Base-by-base conservation (phyloP, 1,140 invertebrate species). In the Eurytemora carolleeae region DNA sequence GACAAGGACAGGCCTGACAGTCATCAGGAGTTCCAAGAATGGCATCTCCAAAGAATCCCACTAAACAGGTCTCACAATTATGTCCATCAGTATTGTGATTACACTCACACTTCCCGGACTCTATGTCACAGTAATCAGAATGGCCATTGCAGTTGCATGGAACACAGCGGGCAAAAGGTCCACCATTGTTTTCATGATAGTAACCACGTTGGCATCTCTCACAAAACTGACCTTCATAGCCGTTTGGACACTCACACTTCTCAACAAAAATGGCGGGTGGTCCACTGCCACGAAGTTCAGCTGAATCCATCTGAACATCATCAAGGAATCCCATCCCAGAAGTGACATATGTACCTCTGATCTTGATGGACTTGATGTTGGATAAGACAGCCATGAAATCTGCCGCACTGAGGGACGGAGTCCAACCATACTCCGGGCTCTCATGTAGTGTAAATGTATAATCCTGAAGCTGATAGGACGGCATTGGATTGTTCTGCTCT, bases 91-190 rank as follows among this genome's bases (percentile, higher is more conserved):
- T 98, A 69, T 98, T 94, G 72, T 98, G 84, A 66, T 92, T 81
- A 71, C 96, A 98, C 68, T 94, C 94, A 76, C 94, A 98, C 63
- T 85, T 80, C 84, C 86, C 92, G 55, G 88, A 88, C 68, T 94
- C 88, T 7, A 87, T 83, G 68, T 98, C 93, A 74, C 95, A 98
- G 67, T 87, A 87, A 61, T 93, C 86, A 0, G 93, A 91, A 70
- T 98, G 94, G 1, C 83, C 82, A 66, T 98, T 90, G 70, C 95
- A 98, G 66, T 93, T 86, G 71, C 95, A 98, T 53, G 87, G 86
- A 20, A 97, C 85, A 72, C 95, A 98, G 1, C 80, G 79, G 55
- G 89, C 85, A 69, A 94, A 94, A 0, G 88, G 85, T 15, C 92
- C 92, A 7, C 90, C 90, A 65, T 84, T 82, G 0, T 87, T 80